Percentiles rank a stretch among this genome's conserved stretches.
phyloP scores from a whole-genome alignment of 2,113 vertebrate genomes.

The cat (Felis catus) region F.catus_Fca126_mat1.0 CM031416.1:70735001-70735500 shows the following conservation, averaged over 20 bases:
- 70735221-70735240: background rate
- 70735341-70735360: background rate
- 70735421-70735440: background rate
- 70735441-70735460: background rate
- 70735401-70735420: background rate
- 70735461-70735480: background rate
- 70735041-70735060: background rate
- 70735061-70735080: background rate
- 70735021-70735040: background rate
- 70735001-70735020: background rate
- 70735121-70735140: constrained; percentile 2
- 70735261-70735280: background rate
- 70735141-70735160: background rate
- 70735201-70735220: background rate
- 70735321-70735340: background rate
- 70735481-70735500: background rate
- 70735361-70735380: background rate
- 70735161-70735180: background rate
- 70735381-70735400: background rate
- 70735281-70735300: background rate
- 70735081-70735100: background rate
- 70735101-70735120: background rate
- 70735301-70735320: background rate
- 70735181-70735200: background rate
- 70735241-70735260: background rate